Evolutionary conservation across 2,888 invertebrate genomes (phyloP).

Genomic region (Parascotia fuliginaria): DNA sequence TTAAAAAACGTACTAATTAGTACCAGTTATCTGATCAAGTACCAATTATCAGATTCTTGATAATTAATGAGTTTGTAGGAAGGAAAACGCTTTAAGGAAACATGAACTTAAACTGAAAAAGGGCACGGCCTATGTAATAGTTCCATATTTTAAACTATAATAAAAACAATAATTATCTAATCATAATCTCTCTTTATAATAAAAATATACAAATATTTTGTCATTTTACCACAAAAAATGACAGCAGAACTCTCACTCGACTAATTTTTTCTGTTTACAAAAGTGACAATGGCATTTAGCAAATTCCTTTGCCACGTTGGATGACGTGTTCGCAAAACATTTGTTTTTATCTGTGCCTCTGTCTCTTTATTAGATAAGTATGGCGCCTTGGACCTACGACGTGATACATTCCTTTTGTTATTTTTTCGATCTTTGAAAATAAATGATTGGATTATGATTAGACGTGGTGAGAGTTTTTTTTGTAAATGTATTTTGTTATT

Average conservation of each 20-base stretch:
- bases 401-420: conserved; percentile 8
- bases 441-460: not conserved
- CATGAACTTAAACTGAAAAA: no score
- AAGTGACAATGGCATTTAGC: conserved; percentile 42
- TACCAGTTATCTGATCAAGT: no score
- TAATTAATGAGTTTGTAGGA: no score
- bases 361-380: conserved; percentile 3
- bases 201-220: not conserved
- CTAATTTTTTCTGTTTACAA: not conserved
- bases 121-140: no score
- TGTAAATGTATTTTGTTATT: no score
- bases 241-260: not conserved
- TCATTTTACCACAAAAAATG: not conserved
- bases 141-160: no score
- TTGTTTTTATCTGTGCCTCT: conserved; percentile 27
- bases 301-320: conserved; percentile 20
- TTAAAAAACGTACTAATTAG: no score
- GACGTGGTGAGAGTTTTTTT: not conserved
- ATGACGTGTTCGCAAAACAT: conserved; percentile 40
- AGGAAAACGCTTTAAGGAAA: no score
- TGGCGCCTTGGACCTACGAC: conserved; percentile 31
- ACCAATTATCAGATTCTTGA: no score
- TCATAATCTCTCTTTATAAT: no score
- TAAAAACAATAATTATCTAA: no score
- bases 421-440: not conserved